These are phyloP conservation scores for Onychostoma macrolepis DNA, from an alignment of 2,113 vertebrate species.

Conservation along the genomic window DNA sequence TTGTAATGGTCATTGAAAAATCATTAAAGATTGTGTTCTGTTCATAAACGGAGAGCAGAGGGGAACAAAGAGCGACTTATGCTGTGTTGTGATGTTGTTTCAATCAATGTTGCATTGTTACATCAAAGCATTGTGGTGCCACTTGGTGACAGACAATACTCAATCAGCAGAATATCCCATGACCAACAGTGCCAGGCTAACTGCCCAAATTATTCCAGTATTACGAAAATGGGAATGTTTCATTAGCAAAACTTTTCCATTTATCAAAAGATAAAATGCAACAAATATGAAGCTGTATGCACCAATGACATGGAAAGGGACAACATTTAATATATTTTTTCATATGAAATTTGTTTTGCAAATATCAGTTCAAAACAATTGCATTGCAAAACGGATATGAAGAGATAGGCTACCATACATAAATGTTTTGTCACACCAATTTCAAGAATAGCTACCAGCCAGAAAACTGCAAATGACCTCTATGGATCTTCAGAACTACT, in stretches of 20 bases:
- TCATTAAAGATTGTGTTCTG: not conserved
- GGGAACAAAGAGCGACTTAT: slow-evolving; percentile 59
- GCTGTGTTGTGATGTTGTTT: slow-evolving; percentile 5
- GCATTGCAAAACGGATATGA: not conserved
- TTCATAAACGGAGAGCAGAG: not conserved
- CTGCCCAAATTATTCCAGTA: not conserved
- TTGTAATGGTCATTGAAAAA: not conserved
- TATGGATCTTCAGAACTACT: not conserved
- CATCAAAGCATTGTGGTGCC: slow-evolving; percentile 50
- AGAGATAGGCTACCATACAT: not conserved
- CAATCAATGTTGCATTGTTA: slow-evolving; percentile 65
- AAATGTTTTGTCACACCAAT: not conserved
- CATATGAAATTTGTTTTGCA: not conserved
- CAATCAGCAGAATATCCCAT: slow-evolving; percentile 44
- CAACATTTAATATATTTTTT: not conserved
- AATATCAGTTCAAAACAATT: not conserved
- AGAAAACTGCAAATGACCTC: not conserved
- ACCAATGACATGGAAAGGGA: not conserved
- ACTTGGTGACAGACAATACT: slow-evolving; percentile 60
- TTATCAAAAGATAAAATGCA: not conserved
- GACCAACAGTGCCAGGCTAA: slow-evolving; percentile 35
- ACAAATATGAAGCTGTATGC: not conserved
- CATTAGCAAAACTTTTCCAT: not conserved
- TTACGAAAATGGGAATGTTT: not conserved
- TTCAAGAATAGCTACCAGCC: not conserved